A percentile compares a stretch with the other conserved stretches of the same genome.
Conservation (phyloP, 1,140 invertebrate genomes). For the Calliopsis andreniformis region DNA sequence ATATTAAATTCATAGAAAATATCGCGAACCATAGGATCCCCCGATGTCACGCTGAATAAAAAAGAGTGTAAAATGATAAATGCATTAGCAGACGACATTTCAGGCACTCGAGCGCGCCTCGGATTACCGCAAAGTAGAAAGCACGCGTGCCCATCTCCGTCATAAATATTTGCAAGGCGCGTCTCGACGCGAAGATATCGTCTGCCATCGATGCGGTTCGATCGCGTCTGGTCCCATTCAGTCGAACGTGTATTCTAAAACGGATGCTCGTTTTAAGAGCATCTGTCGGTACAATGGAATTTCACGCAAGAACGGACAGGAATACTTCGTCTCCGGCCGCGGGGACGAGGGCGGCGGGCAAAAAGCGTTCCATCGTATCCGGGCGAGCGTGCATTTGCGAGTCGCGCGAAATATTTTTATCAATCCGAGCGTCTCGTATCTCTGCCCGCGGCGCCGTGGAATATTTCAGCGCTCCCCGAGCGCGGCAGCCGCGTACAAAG, state of each 20-base stretch:
- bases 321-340: conserved; percentile 22
- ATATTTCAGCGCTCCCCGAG: neutral
- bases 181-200: neutral
- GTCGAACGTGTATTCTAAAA: conserved; percentile 26
- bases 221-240: conserved; percentile 16
- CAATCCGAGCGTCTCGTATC: neutral
- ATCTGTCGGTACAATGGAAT: conserved; percentile 42
- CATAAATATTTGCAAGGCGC: conserved; percentile 1
- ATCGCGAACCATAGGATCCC: too few species aligned
- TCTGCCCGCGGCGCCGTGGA: neutral
- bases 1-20: too few species aligned
- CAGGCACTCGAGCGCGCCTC: too few species aligned
- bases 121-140: too few species aligned
- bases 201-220: neutral
- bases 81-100: too few species aligned
- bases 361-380: conserved; percentile 9
- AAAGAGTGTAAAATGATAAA: too few species aligned
- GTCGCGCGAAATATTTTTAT: conserved; percentile 26
- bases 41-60: too few species aligned
- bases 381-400: neutral
- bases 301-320: conserved; percentile 29
- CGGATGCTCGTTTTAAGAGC: conserved; percentile 43
- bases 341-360: neutral
- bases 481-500: neutral
- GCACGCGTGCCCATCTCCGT: neutral